phyloP scores from a whole-genome alignment of 1,140 invertebrate species.

The Ditylenchus dipsaci region DNA sequence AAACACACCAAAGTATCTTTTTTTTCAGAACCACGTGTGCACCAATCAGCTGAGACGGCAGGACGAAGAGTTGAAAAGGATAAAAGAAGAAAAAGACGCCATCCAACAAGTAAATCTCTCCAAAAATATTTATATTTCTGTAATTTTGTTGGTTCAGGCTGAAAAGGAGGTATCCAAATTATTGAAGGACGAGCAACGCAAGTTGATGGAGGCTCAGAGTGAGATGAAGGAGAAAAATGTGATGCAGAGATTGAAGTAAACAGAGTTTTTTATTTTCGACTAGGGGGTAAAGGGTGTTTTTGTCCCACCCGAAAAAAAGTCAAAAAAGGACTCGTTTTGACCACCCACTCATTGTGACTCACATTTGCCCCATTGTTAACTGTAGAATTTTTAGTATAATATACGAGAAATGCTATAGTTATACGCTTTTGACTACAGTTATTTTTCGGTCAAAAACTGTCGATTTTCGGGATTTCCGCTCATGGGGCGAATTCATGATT shows the following conservation, averaged over 20 bases:
- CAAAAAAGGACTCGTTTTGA: no score
- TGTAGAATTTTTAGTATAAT: no score
- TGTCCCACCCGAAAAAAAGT: no score
- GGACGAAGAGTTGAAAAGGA: conserved; percentile 81
- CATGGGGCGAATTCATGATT: no score
- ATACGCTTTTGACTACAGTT: no score
- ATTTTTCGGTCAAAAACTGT: no score
- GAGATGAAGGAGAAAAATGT: conserved; percentile 86
- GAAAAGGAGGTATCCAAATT: conserved; percentile 73
- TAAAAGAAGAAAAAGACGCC: conserved; percentile 73
- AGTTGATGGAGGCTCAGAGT: conserved; percentile 78
- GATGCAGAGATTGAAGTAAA: conserved; percentile 79
- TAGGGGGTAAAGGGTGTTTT: no score
- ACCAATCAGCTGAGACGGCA: conserved; percentile 86
- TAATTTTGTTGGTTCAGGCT: conserved; percentile 58
- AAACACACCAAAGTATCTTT: conserved; percentile 8
- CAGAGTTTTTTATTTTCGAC: no score
- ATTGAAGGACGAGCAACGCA: conserved; percentile 78
- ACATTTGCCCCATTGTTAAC: no score
- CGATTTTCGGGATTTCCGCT: no score
- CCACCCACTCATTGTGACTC: no score
- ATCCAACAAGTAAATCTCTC: conserved; percentile 53
- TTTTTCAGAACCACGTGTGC: conserved; percentile 77
- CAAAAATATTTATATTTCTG: background rate
- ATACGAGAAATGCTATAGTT: no score